These are phyloP conservation scores for Phataginus tricuspis DNA, from an alignment of 2,797 vertebrate genomes.

Conservation along the genomic window DNA sequence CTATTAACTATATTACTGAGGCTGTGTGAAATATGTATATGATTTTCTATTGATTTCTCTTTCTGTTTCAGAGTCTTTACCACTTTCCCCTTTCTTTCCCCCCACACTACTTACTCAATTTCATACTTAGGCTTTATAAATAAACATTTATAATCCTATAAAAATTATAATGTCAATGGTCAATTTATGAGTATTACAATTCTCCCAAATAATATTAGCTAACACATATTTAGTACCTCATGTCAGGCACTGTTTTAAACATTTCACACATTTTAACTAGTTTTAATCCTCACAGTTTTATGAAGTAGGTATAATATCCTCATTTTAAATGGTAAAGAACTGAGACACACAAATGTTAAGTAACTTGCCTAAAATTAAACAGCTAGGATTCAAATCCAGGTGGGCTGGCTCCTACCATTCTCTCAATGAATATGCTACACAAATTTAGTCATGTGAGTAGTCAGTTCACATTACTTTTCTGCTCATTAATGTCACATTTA, in stretches of 20 bases:
- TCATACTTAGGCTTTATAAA: neutral
- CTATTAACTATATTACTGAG: slow-evolving; percentile 12
- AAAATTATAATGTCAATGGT: neutral
- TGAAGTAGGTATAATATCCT: neutral
- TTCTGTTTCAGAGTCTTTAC: slow-evolving; percentile 6
- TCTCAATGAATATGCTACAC: slow-evolving; percentile 34
- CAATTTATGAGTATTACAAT: slow-evolving; percentile 5
- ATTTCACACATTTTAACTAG: slow-evolving; percentile 27
- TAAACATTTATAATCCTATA: slow-evolving; percentile 1
- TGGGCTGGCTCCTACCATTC: neutral
- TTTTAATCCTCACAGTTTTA: slow-evolving; percentile 31
- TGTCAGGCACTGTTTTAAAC: neutral
- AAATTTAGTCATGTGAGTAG: slow-evolving; percentile 13
- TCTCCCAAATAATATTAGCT: slow-evolving; percentile 6
- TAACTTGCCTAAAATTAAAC: neutral
- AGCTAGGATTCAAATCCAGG: slow-evolving; percentile 36
- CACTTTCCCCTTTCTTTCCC: neutral
- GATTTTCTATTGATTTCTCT: slow-evolving; percentile 30
- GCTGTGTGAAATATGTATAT: neutral
- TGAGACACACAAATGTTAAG: slow-evolving; percentile 15
- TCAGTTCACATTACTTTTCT: neutral
- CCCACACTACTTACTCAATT: neutral
- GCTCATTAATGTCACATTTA: slow-evolving; percentile 25
- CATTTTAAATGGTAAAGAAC: slow-evolving; percentile 28
- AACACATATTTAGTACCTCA: slow-evolving; percentile 31